Conservation (phyloP, 2,888 invertebrate species). For the Meiosimyza decipiens region DNA sequence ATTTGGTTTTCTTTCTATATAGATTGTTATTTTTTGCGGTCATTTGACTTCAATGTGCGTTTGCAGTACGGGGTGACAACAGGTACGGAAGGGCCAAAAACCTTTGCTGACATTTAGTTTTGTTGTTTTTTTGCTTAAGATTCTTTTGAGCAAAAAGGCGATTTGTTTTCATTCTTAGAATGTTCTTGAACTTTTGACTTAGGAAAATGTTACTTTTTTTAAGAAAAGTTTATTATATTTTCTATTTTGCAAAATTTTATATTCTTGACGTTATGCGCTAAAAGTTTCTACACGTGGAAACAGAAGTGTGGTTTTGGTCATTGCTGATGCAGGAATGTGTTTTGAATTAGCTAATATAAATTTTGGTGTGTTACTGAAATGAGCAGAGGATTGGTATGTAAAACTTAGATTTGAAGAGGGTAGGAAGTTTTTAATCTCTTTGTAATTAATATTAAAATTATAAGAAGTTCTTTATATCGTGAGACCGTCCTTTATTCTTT, state of each 20-base stretch:
- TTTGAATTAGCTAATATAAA: constrained; percentile 3
- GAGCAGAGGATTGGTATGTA: too few species aligned
- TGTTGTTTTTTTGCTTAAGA: not conserved
- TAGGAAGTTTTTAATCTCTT: too few species aligned
- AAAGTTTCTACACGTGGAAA: constrained; percentile 17
- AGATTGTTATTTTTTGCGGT: not conserved
- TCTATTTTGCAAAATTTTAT: not conserved
- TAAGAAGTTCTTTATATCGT: too few species aligned
- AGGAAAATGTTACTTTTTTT: not conserved
- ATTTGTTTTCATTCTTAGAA: too few species aligned
- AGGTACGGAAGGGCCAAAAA: not conserved
- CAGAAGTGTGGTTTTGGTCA: not conserved
- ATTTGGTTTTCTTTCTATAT: not conserved
- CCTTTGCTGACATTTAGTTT: not conserved
- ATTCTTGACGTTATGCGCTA: constrained; percentile 6
- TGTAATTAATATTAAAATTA: too few species aligned
- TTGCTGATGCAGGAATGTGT: constrained; percentile 35
- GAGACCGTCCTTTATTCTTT: too few species aligned
- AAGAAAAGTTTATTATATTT: not conserved
- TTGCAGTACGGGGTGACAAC: not conserved
- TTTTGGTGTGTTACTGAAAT: too few species aligned
- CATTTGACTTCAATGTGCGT: constrained; percentile 2
- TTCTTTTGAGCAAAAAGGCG: not conserved
- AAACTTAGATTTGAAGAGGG: too few species aligned
- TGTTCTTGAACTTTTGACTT: not conserved